A percentile compares a stretch with the other conserved stretches of the same genome.
Evolutionary conservation across 1,140 invertebrate genomes (phyloP).

Genomic region (Drosophila melanogaster): DNA sequence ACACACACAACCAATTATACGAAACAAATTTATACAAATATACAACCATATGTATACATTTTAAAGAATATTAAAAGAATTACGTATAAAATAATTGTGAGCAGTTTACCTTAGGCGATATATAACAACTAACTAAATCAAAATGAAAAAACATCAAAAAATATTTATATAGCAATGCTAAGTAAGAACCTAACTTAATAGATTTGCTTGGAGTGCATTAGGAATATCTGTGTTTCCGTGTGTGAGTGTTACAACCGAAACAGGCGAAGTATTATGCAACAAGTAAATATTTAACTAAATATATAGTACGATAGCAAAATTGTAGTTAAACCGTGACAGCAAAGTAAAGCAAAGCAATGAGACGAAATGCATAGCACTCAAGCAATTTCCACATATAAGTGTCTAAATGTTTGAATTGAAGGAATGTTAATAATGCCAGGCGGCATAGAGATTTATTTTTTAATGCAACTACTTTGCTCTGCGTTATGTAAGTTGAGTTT

Average conservation of each 20-base stretch:
- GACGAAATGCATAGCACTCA: constrained; percentile 54
- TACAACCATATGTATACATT: constrained; percentile 49
- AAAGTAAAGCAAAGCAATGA: constrained; percentile 52
- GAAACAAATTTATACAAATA: constrained; percentile 50
- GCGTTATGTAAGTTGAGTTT: constrained; percentile 52
- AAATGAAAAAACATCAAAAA: constrained; percentile 34
- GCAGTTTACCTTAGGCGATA: constrained; percentile 68
- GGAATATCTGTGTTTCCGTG: constrained; percentile 22
- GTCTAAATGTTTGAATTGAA: constrained; percentile 51
- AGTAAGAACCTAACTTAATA: constrained; percentile 62
- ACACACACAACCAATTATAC: constrained; percentile 51
- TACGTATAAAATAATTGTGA: constrained; percentile 46
- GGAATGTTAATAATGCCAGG: not conserved
- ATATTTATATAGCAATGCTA: constrained; percentile 34
- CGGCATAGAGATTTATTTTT: constrained; percentile 20
- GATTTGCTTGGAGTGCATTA: constrained; percentile 58
- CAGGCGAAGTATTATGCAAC: constrained; percentile 74
- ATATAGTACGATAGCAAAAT: constrained; percentile 62
- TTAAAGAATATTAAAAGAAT: constrained; percentile 27
- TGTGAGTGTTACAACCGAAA: constrained; percentile 48
- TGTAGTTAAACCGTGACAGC: constrained; percentile 56
- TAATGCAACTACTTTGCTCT: constrained; percentile 37
- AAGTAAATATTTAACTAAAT: constrained; percentile 55
- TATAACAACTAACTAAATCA: constrained; percentile 42
- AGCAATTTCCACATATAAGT: constrained; percentile 54